A percentile compares a stretch with the other conserved stretches of the same genome.
Conservation (phyloP, 2,888 invertebrate species). For the Trissoscelio sp. region DNA sequence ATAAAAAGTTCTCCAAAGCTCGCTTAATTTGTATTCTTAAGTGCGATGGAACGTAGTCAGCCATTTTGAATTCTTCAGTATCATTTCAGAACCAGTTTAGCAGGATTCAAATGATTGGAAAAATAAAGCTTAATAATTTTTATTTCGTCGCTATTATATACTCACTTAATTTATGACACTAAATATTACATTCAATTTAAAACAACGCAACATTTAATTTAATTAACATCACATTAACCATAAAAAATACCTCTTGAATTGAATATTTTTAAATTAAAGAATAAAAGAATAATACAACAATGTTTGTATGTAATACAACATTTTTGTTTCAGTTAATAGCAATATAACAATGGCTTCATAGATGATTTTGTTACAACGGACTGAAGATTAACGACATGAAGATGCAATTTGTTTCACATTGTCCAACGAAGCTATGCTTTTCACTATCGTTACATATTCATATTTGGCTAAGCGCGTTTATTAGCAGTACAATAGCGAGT, state of each 20-base stretch:
- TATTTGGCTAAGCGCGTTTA: slow-evolving; percentile 80
- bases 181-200: too few relatives aligned
- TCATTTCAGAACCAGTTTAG: slow-evolving; percentile 53
- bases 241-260: too few relatives aligned
- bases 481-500: slow-evolving; percentile 78
- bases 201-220: too few relatives aligned
- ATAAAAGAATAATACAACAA: too few relatives aligned
- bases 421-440: slow-evolving; percentile 56
- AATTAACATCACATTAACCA: too few relatives aligned
- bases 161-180: neutral
- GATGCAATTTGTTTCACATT: slow-evolving; percentile 68
- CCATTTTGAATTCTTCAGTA: slow-evolving; percentile 57
- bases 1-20: too few relatives aligned
- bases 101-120: slow-evolving; percentile 34
- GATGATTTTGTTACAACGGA: slow-evolving; percentile 44
- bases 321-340: slow-evolving; percentile 28
- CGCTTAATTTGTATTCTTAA: slow-evolving; percentile 2
- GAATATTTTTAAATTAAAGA: too few relatives aligned
- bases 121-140: slow-evolving; percentile 26
- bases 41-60: slow-evolving; percentile 31
- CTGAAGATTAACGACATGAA: slow-evolving; percentile 62
- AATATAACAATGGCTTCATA: slow-evolving; percentile 33
- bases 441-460: slow-evolving; percentile 77
- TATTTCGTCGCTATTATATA: neutral
- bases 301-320: slow-evolving; percentile 8